Evolutionary conservation across 2,888 invertebrate species (phyloP).

Genomic region (Dastarcus helophoroides): DNA sequence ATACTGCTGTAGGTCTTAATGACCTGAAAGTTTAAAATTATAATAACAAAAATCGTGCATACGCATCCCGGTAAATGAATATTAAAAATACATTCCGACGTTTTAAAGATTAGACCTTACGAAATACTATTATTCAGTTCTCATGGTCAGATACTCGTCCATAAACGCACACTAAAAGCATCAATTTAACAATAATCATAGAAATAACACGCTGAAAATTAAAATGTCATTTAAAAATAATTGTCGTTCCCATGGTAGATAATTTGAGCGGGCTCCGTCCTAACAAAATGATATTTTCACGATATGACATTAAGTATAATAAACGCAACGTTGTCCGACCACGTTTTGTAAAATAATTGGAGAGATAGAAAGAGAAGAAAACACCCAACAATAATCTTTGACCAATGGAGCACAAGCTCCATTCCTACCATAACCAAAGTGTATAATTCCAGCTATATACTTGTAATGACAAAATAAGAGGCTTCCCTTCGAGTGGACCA

Average conservation of each 20-base stretch:
- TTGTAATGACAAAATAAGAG: conserved; percentile 40
- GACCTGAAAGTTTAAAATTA: too few species aligned
- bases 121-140: too few species aligned
- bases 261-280: conserved; percentile 18
- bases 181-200: conserved; percentile 7
- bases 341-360: conserved; percentile 35
- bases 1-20: too few species aligned
- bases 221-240: conserved; percentile 32
- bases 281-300: conserved; percentile 33
- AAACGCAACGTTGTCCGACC: conserved; percentile 29
- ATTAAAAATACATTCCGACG: too few species aligned
- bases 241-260: conserved; percentile 22
- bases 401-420: conserved; percentile 23
- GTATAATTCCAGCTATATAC: conserved; percentile 37
- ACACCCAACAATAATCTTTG: conserved; percentile 23
- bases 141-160: too few species aligned
- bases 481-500: conserved; percentile 32
- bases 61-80: too few species aligned
- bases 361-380: too few species aligned
- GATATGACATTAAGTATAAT: conserved; percentile 30
- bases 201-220: conserved; percentile 28
- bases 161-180: too few species aligned
- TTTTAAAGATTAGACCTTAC: too few species aligned
- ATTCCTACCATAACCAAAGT: conserved; percentile 22
- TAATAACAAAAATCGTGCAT: too few species aligned